Evolutionary conservation across 2,888 invertebrate genomes (phyloP).

Genomic region (Acanthosepion lycidas): DNA sequence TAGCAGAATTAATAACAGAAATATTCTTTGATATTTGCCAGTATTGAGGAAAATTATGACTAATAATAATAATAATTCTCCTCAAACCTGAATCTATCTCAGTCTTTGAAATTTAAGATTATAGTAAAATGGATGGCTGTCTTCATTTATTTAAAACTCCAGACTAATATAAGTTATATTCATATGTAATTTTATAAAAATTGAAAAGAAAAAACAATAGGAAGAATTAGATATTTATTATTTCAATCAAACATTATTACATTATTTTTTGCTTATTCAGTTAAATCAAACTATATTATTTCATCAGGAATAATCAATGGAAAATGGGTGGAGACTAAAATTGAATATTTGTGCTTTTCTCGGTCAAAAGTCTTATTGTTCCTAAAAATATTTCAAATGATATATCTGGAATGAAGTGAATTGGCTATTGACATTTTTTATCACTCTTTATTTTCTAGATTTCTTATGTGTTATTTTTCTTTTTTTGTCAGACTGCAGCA

Average conservation of each 20-base stretch:
- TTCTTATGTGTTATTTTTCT: neutral
- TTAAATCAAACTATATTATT: neutral
- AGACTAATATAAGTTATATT: too few species aligned
- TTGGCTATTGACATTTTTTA: neutral
- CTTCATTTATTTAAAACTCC: too few species aligned
- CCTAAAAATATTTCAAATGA: neutral
- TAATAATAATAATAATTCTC: too few species aligned
- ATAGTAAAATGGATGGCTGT: too few species aligned
- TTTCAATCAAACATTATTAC: neutral
- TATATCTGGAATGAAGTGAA: neutral
- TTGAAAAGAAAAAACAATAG: too few species aligned
- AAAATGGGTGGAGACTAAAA: neutral
- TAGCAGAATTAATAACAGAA: too few species aligned
- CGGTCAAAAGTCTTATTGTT: neutral
- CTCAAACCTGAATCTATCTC: neutral
- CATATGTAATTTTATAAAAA: too few species aligned
- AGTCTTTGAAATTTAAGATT: neutral
- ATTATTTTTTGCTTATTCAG: neutral
- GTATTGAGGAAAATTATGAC: too few species aligned
- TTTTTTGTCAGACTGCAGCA: constrained; percentile 78
- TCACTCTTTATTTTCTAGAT: neutral
- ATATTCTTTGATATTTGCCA: too few species aligned
- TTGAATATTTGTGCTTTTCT: neutral
- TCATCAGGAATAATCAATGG: neutral
- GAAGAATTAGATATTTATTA: too few species aligned